Conservation (phyloP, 1,140 invertebrate species). For the Pseudomyrmex gracilis region DNA sequence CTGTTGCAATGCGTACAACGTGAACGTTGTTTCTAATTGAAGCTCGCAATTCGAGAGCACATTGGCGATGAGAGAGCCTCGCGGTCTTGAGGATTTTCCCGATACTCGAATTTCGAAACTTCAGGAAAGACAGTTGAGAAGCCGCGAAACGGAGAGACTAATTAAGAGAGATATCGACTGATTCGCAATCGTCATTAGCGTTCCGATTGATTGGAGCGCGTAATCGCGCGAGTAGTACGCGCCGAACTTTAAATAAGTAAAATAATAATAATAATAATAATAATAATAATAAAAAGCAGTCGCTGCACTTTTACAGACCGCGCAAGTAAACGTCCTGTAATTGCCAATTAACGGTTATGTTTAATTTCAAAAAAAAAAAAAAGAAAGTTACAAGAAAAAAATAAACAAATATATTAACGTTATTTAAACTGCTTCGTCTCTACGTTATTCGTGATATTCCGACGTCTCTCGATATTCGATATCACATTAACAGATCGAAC, state of each 20-base stretch:
- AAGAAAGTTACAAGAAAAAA: background rate
- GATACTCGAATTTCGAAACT: constrained; percentile 37
- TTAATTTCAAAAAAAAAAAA: too few species aligned
- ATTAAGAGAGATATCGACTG: constrained; percentile 7
- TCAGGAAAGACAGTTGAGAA: background rate
- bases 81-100: background rate
- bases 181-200: background rate
- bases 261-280: too few species aligned
- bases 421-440: background rate
- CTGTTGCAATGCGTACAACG: constrained; percentile 37
- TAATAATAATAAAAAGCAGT: too few species aligned
- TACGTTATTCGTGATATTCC: constrained; percentile 2
- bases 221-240: background rate
- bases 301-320: background rate
- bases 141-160: background rate
- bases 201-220: background rate
- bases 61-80: background rate
- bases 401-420: background rate
- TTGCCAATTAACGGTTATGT: too few species aligned
- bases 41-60: constrained; percentile 4
- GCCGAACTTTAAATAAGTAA: too few species aligned
- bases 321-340: background rate
- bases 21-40: constrained; percentile 28
- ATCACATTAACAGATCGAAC: constrained; percentile 58
- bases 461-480: constrained; percentile 11